phyloP scores from a whole-genome alignment of 2,113 vertebrate species.

The Macroglossus sobrinus region DNA sequence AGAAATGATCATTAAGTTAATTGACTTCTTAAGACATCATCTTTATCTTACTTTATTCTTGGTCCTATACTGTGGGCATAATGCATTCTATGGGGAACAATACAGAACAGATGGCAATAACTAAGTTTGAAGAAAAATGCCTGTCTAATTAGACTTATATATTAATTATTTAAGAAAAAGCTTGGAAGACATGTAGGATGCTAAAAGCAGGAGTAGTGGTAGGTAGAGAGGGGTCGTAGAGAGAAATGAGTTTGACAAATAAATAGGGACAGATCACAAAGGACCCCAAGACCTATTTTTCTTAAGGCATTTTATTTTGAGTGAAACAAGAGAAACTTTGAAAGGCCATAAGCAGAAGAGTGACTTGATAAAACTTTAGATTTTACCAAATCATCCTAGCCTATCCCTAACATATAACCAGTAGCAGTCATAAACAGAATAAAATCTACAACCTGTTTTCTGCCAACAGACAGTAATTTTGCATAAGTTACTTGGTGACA shows the following conservation, averaged over 20 bases:
- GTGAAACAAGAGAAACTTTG: background rate
- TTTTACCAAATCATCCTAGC: background rate
- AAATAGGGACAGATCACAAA: background rate
- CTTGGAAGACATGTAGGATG: background rate
- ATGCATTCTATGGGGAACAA: background rate
- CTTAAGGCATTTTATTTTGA: background rate
- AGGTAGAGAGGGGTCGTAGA: fast-evolving
- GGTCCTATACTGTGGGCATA: background rate
- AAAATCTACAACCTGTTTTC: background rate
- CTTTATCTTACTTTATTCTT: background rate
- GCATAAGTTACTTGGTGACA: background rate
- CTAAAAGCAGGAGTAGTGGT: background rate
- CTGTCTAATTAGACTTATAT: background rate
- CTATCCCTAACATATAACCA: background rate
- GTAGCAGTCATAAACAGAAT: background rate
- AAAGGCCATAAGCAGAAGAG: background rate
- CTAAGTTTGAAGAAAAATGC: background rate
- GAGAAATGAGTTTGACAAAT: background rate
- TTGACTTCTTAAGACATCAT: background rate
- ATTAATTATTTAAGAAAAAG: background rate
- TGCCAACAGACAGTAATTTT: background rate
- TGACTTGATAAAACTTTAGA: background rate
- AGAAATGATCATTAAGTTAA: background rate
- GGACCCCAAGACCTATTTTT: background rate
- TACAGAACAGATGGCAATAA: background rate